Evolutionary conservation across 1,140 invertebrate species (phyloP).

Genomic region (Drosophila mauritiana): DNA sequence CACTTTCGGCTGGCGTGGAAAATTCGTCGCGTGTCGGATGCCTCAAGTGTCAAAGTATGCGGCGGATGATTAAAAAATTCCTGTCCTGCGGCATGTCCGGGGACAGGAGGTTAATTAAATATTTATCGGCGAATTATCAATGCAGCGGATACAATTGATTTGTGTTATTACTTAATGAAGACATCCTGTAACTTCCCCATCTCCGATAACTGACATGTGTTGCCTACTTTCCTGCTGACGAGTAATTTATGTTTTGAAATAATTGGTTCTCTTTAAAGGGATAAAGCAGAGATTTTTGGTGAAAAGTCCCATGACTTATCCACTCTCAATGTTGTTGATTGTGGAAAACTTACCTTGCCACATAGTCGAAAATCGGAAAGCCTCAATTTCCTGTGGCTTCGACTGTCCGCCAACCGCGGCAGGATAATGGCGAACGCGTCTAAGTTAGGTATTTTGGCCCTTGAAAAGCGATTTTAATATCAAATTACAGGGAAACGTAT

Average conservation of each 20-base stretch:
- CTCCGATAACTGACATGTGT: neutral
- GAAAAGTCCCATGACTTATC: neutral
- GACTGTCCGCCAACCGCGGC: slow-evolving; percentile 11
- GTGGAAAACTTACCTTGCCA: slow-evolving; percentile 9
- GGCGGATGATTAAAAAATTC: slow-evolving; percentile 73
- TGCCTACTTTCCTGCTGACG: neutral
- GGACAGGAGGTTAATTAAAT: slow-evolving; percentile 48
- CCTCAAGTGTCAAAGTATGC: slow-evolving; percentile 77
- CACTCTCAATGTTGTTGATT: neutral
- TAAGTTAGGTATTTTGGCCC: slow-evolving; percentile 15
- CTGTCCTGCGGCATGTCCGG: slow-evolving; percentile 32
- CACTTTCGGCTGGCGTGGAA: slow-evolving; percentile 70
- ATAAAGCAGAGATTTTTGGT: too few relatives aligned
- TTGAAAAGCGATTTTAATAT: slow-evolving; percentile 44
- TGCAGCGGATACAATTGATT: slow-evolving; percentile 50
- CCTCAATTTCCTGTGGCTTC: slow-evolving; percentile 19
- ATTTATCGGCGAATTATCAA: slow-evolving; percentile 50
- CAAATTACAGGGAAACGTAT: slow-evolving; percentile 42
- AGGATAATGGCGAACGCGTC: slow-evolving; percentile 3
- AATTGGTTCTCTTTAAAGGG: neutral
- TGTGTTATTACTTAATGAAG: slow-evolving; percentile 54
- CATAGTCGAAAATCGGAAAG: neutral
- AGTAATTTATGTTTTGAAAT: neutral
- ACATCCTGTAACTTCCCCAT: slow-evolving; percentile 1
- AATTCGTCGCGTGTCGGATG: slow-evolving; percentile 55